Conservation (phyloP, 2,888 invertebrate species). For the Perithous albicinctus region DNA sequence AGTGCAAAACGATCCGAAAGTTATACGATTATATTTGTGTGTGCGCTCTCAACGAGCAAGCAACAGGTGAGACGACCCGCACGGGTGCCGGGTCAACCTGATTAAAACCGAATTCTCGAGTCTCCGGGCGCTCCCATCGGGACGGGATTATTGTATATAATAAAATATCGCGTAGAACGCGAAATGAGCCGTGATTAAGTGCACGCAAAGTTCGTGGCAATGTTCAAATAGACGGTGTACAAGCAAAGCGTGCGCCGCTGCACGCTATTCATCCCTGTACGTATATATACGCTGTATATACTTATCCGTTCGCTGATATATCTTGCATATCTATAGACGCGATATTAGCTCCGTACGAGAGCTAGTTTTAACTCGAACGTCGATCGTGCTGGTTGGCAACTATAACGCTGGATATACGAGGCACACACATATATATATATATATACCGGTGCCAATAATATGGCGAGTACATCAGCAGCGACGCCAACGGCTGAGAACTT, state of each 20-base stretch:
- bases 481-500: constrained; percentile 18
- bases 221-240: constrained; percentile 6
- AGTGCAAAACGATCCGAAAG: not conserved
- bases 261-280: constrained; percentile 52
- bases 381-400: constrained; percentile 31
- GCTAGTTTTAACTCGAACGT: constrained; percentile 27
- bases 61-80: not conserved
- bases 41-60: not conserved
- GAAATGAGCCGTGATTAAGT: constrained; percentile 38
- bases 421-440: not conserved
- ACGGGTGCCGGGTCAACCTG: constrained; percentile 14
- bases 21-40: not conserved
- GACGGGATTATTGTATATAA: constrained; percentile 20
- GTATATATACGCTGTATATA: constrained; percentile 26
- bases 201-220: constrained; percentile 50
- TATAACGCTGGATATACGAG: not conserved
- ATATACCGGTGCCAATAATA: not conserved
- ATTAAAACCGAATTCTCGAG: constrained; percentile 51
- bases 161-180: constrained; percentile 16
- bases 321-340: constrained; percentile 8
- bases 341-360: constrained; percentile 8
- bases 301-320: constrained; percentile 23
- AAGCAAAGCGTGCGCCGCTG: constrained; percentile 36
- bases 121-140: constrained; percentile 9
- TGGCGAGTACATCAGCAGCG: not conserved